phyloP scores from a whole-genome alignment of 2,888 invertebrate species.

The Lepidochitona cinerea region DNA sequence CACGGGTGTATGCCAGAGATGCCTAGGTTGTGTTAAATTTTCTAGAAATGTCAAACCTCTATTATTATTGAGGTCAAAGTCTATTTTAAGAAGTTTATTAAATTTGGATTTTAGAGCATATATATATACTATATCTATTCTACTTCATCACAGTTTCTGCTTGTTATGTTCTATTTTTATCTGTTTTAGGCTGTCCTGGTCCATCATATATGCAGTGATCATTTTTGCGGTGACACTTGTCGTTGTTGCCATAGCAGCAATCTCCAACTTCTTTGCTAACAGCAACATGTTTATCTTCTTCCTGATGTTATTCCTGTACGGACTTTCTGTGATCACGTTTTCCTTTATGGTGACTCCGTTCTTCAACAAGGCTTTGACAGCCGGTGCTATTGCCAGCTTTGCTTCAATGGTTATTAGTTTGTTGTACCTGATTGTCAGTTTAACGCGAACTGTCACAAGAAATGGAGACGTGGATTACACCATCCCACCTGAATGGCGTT shows the following conservation, averaged over 20 bases:
- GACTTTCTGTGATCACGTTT: conserved; percentile 85
- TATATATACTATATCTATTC: too few relatives aligned
- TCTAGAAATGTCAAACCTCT: too few relatives aligned
- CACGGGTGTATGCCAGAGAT: too few relatives aligned
- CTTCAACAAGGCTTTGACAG: conserved; percentile 80
- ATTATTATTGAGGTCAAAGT: too few relatives aligned
- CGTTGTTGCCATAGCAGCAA: conserved; percentile 61
- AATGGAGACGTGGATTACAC: conserved; percentile 44
- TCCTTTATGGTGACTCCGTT: conserved; percentile 89
- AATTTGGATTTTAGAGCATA: too few relatives aligned
- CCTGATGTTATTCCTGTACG: conserved; percentile 83
- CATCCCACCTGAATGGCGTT: conserved; percentile 78
- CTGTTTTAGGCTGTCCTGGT: conserved; percentile 84
- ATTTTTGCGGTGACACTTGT: conserved; percentile 81
- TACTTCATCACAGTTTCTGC: too few relatives aligned
- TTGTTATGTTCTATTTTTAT: conserved; percentile 8
- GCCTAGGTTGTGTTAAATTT: too few relatives aligned
- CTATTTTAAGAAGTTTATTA: too few relatives aligned
- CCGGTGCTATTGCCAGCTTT: conserved; percentile 85
- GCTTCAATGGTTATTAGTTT: conserved; percentile 84
- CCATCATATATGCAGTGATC: conserved; percentile 81
- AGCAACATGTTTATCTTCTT: conserved; percentile 85
- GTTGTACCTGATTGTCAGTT: conserved; percentile 87
- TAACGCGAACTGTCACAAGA: conserved; percentile 40
- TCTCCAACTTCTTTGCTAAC: conserved; percentile 82